Evolutionary conservation across 1,140 invertebrate species (phyloP).

Genomic region (Pseudomyrmex cubaensis): DNA sequence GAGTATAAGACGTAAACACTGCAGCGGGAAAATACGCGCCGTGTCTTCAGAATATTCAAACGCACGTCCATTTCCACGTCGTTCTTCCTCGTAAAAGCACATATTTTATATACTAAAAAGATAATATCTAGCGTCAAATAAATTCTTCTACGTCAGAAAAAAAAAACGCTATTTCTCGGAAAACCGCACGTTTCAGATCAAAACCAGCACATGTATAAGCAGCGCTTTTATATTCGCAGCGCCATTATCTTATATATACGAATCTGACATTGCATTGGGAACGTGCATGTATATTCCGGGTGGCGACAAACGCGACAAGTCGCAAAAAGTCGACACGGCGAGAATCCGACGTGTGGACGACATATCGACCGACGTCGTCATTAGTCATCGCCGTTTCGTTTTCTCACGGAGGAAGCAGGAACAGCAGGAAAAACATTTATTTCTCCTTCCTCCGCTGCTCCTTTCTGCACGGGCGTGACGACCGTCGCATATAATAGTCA

Average conservation of each 20-base stretch:
- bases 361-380: conserved; percentile 30
- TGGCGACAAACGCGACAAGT: neutral
- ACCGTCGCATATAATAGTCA: conserved; percentile 80
- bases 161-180: neutral
- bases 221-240: neutral
- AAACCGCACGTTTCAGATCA: neutral
- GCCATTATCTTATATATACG: conserved; percentile 1
- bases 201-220: neutral
- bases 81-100: conserved; percentile 30
- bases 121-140: neutral
- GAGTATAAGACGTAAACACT: conserved; percentile 15
- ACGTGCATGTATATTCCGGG: conserved; percentile 30
- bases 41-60: conserved; percentile 33
- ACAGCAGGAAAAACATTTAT: conserved; percentile 60
- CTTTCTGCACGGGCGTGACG: conserved; percentile 78
- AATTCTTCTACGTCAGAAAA: neutral
- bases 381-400: conserved; percentile 47
- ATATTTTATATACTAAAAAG: neutral
- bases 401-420: conserved; percentile 42
- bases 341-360: neutral
- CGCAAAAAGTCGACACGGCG: conserved; percentile 25
- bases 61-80: neutral
- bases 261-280: conserved; percentile 1
- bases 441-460: conserved; percentile 6
- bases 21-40: conserved; percentile 56